Conservation (phyloP, 2,797 vertebrate genomes). For the Leptoclinus maculatus region DNA sequence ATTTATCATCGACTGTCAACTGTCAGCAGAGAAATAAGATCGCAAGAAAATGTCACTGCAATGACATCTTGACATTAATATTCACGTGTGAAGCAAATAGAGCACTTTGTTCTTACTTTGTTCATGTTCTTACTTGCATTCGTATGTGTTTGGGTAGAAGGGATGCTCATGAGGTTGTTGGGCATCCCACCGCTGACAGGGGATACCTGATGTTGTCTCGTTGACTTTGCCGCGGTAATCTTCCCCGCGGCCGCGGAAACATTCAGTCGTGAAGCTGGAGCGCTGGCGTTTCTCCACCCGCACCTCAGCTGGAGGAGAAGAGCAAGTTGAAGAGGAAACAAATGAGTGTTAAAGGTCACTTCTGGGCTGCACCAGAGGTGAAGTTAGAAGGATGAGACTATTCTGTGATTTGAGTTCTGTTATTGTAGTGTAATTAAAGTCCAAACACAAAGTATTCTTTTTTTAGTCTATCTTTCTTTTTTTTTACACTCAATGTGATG, state of each 20-base stretch:
- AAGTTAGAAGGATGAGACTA: background rate
- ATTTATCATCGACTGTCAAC: constrained; percentile 64
- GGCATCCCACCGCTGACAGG: constrained; percentile 94
- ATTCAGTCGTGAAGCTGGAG: constrained; percentile 81
- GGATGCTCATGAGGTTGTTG: constrained; percentile 91
- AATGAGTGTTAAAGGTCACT: background rate
- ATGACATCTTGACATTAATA: constrained; percentile 52
- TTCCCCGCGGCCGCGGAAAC: constrained; percentile 92
- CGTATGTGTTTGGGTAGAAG: constrained; percentile 91
- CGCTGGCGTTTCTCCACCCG: constrained; percentile 78
- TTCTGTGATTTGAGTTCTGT: background rate
- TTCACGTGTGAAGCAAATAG: constrained; percentile 42
- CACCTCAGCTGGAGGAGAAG: constrained; percentile 78
- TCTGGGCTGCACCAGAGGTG: background rate
- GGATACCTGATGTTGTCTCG: constrained; percentile 89
- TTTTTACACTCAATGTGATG: background rate
- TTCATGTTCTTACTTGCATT: constrained; percentile 92
- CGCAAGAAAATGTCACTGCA: constrained; percentile 22
- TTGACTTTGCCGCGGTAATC: constrained; percentile 91
- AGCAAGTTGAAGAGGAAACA: background rate
- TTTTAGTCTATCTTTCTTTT: background rate
- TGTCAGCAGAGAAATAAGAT: constrained; percentile 50
- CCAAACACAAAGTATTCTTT: background rate
- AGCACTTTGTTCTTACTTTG: constrained; percentile 85
- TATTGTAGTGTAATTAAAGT: background rate